phyloP scores from a whole-genome alignment of 2,888 invertebrate species.

The Neelides folsomi region DNA sequence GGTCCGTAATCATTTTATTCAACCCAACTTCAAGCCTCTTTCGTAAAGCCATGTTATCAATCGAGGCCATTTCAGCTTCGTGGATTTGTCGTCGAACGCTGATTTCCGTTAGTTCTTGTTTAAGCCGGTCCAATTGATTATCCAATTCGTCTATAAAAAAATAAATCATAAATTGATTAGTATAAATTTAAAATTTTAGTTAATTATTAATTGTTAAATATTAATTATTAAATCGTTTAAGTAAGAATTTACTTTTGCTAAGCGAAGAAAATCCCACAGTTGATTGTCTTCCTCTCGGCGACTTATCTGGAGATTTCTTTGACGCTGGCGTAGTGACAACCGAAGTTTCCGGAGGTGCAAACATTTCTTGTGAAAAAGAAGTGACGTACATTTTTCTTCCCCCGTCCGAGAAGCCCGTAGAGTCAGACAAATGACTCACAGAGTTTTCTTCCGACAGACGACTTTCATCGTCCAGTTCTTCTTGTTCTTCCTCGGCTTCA shows the following conservation, averaged over 20 bases:
- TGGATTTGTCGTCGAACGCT: constrained; percentile 61
- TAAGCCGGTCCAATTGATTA: constrained; percentile 54
- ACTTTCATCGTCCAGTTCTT: constrained; percentile 25
- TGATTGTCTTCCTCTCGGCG: constrained; percentile 6
- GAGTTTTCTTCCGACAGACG: constrained; percentile 23
- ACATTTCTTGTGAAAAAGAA: constrained; percentile 27
- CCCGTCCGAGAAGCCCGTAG: constrained; percentile 12
- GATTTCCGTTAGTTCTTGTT: constrained; percentile 59
- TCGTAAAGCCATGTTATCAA: constrained; percentile 67
- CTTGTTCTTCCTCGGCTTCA: constrained; percentile 59
- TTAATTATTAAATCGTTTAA: too few relatives aligned
- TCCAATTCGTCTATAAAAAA: constrained; percentile 34
- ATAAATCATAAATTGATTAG: constrained; percentile 1
- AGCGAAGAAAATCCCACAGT: constrained; percentile 3
- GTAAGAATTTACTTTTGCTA: constrained; percentile 5
- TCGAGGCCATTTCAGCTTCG: constrained; percentile 66
- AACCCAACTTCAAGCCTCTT: constrained; percentile 71
- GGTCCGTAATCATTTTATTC: constrained; percentile 59
- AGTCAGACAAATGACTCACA: constrained; percentile 25
- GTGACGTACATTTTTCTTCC: constrained; percentile 12
- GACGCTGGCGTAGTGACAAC: background rate
- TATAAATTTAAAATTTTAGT: too few relatives aligned
- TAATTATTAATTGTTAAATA: too few relatives aligned
- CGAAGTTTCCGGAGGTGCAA: constrained; percentile 9
- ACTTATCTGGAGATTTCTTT: constrained; percentile 11